phyloP scores from a whole-genome alignment of 2,113 vertebrate genomes.

The Asarcornis scutulata region DNA sequence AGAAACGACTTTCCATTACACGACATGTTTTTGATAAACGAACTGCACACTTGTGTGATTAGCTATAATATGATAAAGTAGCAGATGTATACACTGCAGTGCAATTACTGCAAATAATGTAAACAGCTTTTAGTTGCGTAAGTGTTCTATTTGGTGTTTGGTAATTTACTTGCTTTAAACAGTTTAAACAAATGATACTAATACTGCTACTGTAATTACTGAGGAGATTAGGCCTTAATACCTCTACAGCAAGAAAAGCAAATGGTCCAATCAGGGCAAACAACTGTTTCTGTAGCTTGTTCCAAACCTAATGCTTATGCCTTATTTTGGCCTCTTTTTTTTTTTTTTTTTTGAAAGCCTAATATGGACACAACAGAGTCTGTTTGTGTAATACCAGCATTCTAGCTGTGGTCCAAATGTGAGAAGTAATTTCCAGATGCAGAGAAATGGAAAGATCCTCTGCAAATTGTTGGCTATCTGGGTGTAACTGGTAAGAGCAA shows the following conservation, averaged over 20 bases:
- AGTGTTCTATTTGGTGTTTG: neutral
- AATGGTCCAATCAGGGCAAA: neutral
- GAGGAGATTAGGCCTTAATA: neutral
- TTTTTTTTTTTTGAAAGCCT: neutral
- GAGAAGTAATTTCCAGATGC: neutral
- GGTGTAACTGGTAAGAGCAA: rapidly evolving
- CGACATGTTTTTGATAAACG: rapidly evolving
- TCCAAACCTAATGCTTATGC: neutral
- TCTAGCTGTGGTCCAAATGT: neutral
- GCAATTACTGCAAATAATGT: neutral
- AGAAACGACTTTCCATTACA: neutral
- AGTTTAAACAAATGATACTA: neutral
- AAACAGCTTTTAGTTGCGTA: neutral
- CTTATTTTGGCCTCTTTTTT: neutral
- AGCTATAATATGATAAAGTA: neutral
- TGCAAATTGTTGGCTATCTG: neutral
- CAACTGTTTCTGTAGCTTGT: neutral
- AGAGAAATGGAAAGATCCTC: neutral
- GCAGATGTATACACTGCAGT: neutral
- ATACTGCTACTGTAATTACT: neutral
- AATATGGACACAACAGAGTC: too few species aligned
- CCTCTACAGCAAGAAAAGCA: neutral
- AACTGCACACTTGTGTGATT: rapidly evolving
- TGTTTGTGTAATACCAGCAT: neutral
- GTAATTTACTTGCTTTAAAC: neutral